Evolutionary conservation across 2,113 vertebrate species (phyloP).

Genomic region (Muscicapa adusta): DNA sequence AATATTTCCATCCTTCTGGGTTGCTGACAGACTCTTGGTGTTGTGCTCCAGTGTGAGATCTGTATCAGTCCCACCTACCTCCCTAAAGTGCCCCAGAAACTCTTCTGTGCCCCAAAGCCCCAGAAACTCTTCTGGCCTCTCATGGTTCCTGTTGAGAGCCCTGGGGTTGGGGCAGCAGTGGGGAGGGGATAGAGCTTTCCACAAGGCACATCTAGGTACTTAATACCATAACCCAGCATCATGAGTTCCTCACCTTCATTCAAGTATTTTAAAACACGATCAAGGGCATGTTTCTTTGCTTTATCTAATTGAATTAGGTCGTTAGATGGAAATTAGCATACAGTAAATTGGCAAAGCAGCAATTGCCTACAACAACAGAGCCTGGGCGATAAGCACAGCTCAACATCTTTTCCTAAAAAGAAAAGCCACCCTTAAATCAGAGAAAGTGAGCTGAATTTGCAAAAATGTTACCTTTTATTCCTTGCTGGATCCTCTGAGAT

Average conservation of each 20-base stretch:
- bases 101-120: background rate
- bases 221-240: background rate
- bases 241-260: background rate
- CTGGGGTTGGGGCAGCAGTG: background rate
- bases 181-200: background rate
- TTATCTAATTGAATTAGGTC: slow-evolving; percentile 34
- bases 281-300: slow-evolving; percentile 6
- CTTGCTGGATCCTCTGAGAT: background rate
- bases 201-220: background rate
- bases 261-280: background rate
- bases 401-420: background rate
- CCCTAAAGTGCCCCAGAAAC: background rate
- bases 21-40: background rate
- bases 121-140: background rate
- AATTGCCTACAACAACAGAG: background rate
- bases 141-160: background rate
- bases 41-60: background rate
- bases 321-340: background rate
- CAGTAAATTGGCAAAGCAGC: background rate
- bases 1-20: background rate
- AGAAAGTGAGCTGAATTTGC: slow-evolving; percentile 44
- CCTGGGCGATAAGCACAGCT: background rate
- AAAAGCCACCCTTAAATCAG: background rate
- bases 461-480: slow-evolving; percentile 33
- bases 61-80: background rate